A percentile compares a stretch with the other conserved stretches of the same genome.
phyloP scores from a whole-genome alignment of 2,888 invertebrate genomes.

The Pardosa pseudoannulata region DNA sequence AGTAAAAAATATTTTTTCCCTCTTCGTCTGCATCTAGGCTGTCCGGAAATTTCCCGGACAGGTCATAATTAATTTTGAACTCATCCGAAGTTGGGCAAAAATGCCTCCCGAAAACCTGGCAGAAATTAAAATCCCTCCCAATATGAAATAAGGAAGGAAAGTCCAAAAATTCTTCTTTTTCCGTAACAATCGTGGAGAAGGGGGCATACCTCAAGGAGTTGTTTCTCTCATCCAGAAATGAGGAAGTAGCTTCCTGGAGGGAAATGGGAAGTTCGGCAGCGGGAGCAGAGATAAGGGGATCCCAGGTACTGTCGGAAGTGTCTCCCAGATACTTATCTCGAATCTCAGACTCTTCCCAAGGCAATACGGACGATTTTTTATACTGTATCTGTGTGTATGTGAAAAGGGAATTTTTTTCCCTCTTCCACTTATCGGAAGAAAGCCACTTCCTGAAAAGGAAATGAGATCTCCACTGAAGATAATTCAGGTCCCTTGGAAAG shows the following conservation, averaged over 20 bases:
- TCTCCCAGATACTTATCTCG: constrained; percentile 61
- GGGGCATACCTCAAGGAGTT: constrained; percentile 53
- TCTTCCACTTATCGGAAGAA: constrained; percentile 66
- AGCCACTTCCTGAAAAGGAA: constrained; percentile 60
- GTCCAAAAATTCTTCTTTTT: neutral
- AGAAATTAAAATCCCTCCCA: neutral
- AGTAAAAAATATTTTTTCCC: too few relatives aligned
- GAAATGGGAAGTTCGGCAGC: constrained; percentile 39
- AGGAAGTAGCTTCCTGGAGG: constrained; percentile 45
- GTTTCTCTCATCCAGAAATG: constrained; percentile 52
- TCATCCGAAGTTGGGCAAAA: neutral
- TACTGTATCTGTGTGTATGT: constrained; percentile 17
- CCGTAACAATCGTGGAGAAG: constrained; percentile 1
- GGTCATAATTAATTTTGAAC: neutral
- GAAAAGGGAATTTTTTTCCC: constrained; percentile 21
- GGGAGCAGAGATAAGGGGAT: constrained; percentile 46
- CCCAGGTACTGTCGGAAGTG: constrained; percentile 68
- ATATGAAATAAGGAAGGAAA: constrained; percentile 17
- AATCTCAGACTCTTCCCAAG: constrained; percentile 60
- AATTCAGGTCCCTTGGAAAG: constrained; percentile 35
- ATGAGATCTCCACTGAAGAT: constrained; percentile 60
- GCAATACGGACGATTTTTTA: constrained; percentile 17
- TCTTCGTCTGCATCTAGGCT: too few relatives aligned
- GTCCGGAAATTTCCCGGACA: neutral
- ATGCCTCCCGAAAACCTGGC: neutral